phyloP scores from a whole-genome alignment of 2,113 vertebrate genomes.

The Trichechus manatus region DNA sequence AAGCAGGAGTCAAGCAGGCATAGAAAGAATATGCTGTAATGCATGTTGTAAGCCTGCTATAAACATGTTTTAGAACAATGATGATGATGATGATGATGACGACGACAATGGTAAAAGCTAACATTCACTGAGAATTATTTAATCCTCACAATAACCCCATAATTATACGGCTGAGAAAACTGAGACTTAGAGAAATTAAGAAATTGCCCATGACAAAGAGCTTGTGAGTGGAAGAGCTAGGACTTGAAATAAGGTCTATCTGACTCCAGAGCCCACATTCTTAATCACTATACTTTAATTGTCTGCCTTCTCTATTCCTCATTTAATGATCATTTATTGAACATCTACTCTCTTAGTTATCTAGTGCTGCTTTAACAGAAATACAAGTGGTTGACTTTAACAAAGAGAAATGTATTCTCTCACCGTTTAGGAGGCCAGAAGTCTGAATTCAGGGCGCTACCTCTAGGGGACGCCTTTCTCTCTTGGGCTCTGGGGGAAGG shows the following conservation, averaged over 20 bases:
- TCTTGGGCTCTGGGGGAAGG: no score
- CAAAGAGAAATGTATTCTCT: no score
- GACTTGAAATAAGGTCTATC: background rate
- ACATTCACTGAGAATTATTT: background rate
- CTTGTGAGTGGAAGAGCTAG: background rate
- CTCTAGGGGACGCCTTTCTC: no score
- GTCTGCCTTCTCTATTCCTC: background rate
- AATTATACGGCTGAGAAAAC: background rate
- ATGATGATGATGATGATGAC: background rate
- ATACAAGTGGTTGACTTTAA: no score
- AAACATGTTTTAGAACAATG: background rate
- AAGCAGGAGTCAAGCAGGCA: background rate
- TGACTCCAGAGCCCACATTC: background rate
- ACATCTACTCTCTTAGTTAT: background rate
- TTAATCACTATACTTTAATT: constrained; percentile 7
- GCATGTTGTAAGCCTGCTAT: background rate
- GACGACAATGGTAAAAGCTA: background rate
- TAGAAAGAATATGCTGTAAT: constrained; percentile 38
- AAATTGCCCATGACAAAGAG: constrained; percentile 7
- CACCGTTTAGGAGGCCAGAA: no score
- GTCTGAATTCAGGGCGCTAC: no score
- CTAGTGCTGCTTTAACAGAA: no score
- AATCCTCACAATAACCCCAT: background rate
- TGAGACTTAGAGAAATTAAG: background rate
- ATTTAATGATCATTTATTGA: constrained; percentile 41